Evolutionary conservation across 2,888 invertebrate species (phyloP).

Genomic region (Tetragonula carbonaria): DNA sequence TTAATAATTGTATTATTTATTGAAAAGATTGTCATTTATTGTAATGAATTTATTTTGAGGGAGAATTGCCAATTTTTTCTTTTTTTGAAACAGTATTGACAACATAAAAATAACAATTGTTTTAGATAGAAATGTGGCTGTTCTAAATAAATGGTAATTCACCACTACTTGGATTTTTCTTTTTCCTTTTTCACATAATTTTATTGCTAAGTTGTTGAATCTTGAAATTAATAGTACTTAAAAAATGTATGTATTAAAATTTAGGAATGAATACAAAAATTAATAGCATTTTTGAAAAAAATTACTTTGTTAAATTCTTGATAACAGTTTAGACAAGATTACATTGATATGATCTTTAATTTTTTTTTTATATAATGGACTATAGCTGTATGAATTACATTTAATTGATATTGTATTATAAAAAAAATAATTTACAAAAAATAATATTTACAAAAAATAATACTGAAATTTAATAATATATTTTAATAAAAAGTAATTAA

Average conservation of each 20-base stretch:
- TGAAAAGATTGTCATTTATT: conserved; percentile 71
- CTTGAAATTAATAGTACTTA: neutral
- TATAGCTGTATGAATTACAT: neutral
- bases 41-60: conserved; percentile 63
- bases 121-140: conserved; percentile 80
- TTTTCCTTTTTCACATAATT: neutral
- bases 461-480: neutral
- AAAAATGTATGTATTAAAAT: neutral
- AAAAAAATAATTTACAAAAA: neutral
- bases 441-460: neutral
- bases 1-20: conserved; percentile 81
- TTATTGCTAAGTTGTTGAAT: neutral
- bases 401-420: neutral
- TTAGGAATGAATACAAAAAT: neutral
- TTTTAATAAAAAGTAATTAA: neutral
- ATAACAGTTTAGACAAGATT: neutral
- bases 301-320: neutral
- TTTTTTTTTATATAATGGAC: neutral
- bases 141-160: conserved; percentile 81
- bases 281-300: neutral
- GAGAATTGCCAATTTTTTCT: conserved; percentile 59
- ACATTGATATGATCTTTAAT: neutral
- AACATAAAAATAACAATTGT: conserved; percentile 69
- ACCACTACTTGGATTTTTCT: conserved; percentile 35
- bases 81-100: conserved; percentile 76